Percentiles rank a stretch among this genome's conserved stretches.
Evolutionary conservation across 2,797 vertebrate genomes (phyloP).

Genomic region (Sebastes reedi): DNA sequence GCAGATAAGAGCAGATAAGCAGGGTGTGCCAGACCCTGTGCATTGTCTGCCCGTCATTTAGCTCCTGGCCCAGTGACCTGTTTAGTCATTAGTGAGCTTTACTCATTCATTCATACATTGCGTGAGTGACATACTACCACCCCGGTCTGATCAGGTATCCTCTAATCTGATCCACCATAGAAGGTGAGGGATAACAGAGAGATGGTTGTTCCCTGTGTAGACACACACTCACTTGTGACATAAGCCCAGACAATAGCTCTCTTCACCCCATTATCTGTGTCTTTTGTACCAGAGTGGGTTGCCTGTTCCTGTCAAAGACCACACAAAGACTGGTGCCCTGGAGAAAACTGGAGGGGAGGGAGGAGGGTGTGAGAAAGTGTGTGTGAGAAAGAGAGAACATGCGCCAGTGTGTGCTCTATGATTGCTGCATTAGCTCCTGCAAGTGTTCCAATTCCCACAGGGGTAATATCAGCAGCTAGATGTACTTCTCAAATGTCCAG

Average conservation of each 20-base stretch:
- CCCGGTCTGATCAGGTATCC: slow-evolving; percentile 39
- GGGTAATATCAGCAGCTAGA: background rate
- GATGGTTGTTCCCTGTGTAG: slow-evolving; percentile 32
- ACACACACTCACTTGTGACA: slow-evolving; percentile 30
- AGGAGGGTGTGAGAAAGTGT: slow-evolving; percentile 1
- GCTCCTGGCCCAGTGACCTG: slow-evolving; percentile 29
- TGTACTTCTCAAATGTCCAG: background rate
- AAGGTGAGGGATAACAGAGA: slow-evolving; percentile 47
- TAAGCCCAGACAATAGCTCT: slow-evolving; percentile 51
- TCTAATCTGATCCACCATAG: slow-evolving; percentile 36
- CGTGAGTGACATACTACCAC: background rate
- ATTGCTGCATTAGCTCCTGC: slow-evolving; percentile 19
- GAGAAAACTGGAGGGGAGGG: slow-evolving; percentile 7
- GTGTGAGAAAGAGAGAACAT: slow-evolving; percentile 18
- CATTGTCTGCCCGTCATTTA: background rate
- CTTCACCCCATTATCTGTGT: slow-evolving; percentile 47
- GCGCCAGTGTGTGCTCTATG: slow-evolving; percentile 45
- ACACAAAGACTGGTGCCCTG: slow-evolving; percentile 59
- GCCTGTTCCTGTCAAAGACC: slow-evolving; percentile 50
- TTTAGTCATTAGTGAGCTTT: slow-evolving; percentile 7
- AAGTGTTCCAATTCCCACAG: slow-evolving; percentile 58
- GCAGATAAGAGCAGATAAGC: slow-evolving; percentile 6
- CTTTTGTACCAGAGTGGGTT: slow-evolving; percentile 45
- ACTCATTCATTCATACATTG: slow-evolving; percentile 15
- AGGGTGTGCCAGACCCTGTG: slow-evolving; percentile 1